Evolutionary conservation across 2,888 invertebrate species (phyloP).

Genomic region (Rambutsinella grinnellia): DNA sequence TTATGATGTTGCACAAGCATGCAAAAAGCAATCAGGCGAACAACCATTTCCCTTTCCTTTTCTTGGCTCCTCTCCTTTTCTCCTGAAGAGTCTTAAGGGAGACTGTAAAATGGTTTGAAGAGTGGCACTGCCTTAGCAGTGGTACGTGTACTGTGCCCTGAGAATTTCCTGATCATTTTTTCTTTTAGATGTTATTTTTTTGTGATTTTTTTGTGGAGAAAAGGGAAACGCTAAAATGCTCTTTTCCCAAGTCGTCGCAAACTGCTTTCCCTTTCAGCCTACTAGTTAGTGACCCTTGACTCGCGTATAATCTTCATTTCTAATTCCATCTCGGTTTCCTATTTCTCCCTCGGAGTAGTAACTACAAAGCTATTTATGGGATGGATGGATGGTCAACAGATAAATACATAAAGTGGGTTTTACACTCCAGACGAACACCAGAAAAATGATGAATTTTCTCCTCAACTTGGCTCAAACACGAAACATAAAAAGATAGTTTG

Average conservation of each 20-base stretch:
- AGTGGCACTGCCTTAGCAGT: neutral
- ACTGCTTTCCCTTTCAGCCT: conserved; percentile 17
- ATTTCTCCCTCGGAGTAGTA: neutral
- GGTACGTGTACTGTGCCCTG: neutral
- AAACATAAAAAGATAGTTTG: no score
- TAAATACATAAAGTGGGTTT: neutral
- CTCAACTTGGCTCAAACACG: neutral
- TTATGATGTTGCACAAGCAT: conserved; percentile 31
- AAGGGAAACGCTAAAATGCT: conserved; percentile 18
- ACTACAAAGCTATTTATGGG: conserved; percentile 2
- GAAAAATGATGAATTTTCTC: neutral
- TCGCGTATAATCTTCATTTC: conserved; percentile 38
- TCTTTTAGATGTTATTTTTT: conserved; percentile 11
- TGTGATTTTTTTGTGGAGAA: conserved; percentile 11
- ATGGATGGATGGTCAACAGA: neutral
- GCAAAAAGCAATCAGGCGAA: conserved; percentile 52
- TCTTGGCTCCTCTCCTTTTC: neutral
- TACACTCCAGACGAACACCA: neutral
- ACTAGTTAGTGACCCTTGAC: conserved; percentile 15
- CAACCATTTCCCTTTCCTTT: conserved; percentile 46
- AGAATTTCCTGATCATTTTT: conserved; percentile 36
- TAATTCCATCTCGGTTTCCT: conserved; percentile 8
- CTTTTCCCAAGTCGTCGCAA: conserved; percentile 14
- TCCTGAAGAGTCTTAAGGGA: no score
- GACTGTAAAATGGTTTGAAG: neutral